A percentile compares a stretch with the other conserved stretches of the same genome.
Conservation (phyloP, 2,888 invertebrate genomes). For the Macropis europaea region DNA sequence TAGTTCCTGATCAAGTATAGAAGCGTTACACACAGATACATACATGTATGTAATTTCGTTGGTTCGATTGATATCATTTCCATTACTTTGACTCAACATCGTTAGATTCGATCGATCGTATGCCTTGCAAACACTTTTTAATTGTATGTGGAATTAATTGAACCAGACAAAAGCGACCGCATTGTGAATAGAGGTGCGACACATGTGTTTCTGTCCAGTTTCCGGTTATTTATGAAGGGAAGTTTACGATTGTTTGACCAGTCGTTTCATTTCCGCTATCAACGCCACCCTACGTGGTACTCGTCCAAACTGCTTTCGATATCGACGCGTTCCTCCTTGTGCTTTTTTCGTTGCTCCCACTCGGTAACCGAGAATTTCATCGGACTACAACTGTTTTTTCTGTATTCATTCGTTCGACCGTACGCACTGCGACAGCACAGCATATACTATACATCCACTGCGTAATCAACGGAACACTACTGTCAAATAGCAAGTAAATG, state of each 20-base stretch:
- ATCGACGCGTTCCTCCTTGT: neutral
- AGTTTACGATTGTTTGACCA: slow-evolving; percentile 76
- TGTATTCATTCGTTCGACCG: too few species aligned
- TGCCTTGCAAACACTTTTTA: too few species aligned
- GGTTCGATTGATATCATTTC: too few species aligned
- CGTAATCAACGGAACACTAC: too few species aligned
- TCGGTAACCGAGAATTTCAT: too few species aligned
- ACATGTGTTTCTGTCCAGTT: slow-evolving; percentile 64
- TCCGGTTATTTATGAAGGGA: slow-evolving; percentile 75
- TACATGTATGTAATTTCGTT: neutral
- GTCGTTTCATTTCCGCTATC: slow-evolving; percentile 73
- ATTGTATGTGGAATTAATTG: slow-evolving; percentile 25
- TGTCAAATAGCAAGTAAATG: too few species aligned
- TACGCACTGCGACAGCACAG: too few species aligned
- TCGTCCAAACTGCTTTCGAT: neutral
- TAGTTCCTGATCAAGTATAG: too few species aligned
- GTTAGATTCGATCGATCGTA: too few species aligned
- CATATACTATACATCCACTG: too few species aligned
- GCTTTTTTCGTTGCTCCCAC: neutral
- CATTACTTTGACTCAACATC: too few species aligned
- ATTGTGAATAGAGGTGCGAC: neutral
- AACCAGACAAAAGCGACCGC: slow-evolving; percentile 4
- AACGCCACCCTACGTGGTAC: slow-evolving; percentile 27
- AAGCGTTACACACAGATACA: neutral
- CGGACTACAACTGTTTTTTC: too few species aligned